phyloP scores from a whole-genome alignment of 2,888 invertebrate species.

The Tinea semifulvella region DNA sequence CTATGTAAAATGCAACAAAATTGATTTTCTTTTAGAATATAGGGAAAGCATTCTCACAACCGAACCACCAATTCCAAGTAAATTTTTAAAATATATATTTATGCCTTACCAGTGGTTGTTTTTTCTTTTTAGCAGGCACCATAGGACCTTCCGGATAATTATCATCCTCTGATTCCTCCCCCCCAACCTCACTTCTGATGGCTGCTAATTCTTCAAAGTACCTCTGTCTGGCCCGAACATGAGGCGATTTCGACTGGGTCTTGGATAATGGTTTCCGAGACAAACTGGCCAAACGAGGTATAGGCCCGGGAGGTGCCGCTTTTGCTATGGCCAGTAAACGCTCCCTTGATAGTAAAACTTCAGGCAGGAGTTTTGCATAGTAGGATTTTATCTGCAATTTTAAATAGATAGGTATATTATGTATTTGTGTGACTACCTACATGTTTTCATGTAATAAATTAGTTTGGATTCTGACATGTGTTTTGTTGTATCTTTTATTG shows the following conservation, averaged over 20 bases:
- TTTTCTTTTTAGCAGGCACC: slow-evolving; percentile 68
- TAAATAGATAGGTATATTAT: too few species aligned
- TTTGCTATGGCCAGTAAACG: slow-evolving; percentile 73
- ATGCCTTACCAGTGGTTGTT: slow-evolving; percentile 31
- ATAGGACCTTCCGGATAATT: slow-evolving; percentile 76
- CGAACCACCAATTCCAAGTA: too few species aligned
- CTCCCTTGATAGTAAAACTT: slow-evolving; percentile 79
- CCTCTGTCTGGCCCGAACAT: slow-evolving; percentile 60
- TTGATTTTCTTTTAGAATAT: too few species aligned
- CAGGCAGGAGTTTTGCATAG: slow-evolving; percentile 70
- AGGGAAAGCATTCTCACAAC: too few species aligned
- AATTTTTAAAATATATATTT: neutral
- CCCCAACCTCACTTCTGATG: slow-evolving; percentile 74
- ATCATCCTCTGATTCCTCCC: slow-evolving; percentile 79
- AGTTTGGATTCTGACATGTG: too few species aligned
- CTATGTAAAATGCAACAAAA: too few species aligned
- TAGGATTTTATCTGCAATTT: slow-evolving; percentile 54
- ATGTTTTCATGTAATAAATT: too few species aligned
- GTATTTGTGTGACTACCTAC: too few species aligned
- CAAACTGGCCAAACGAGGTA: slow-evolving; percentile 46
- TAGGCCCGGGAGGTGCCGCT: slow-evolving; percentile 70
- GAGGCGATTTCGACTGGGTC: slow-evolving; percentile 59
- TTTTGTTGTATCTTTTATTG: too few species aligned
- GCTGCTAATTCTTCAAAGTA: slow-evolving; percentile 75
- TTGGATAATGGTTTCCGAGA: slow-evolving; percentile 42